Percentiles rank a stretch among this genome's conserved stretches.
These are phyloP conservation scores for Dynastes tityus DNA, from an alignment of 2,888 invertebrate genomes.

Conservation along the genomic window DNA sequence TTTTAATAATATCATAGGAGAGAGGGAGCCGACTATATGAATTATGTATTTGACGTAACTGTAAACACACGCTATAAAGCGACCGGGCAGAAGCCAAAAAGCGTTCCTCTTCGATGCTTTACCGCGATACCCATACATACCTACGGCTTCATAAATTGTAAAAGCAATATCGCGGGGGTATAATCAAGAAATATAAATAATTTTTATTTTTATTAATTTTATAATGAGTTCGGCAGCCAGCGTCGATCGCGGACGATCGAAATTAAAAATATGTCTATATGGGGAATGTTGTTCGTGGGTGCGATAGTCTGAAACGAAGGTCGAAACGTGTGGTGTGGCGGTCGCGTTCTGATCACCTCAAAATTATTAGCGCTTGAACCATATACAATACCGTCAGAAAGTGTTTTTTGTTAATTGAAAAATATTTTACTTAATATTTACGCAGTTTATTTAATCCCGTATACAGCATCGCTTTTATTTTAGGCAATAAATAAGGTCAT, in stretches of 20 bases:
- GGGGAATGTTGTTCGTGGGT: constrained; percentile 19
- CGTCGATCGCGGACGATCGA: neutral
- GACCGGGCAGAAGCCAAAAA: neutral
- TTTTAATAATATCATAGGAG: neutral
- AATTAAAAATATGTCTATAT: constrained; percentile 31
- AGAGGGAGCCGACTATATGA: constrained; percentile 8
- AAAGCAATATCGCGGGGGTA: constrained; percentile 36
- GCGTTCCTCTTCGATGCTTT: no score
- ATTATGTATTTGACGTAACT: constrained; percentile 39
- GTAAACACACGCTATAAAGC: constrained; percentile 12
- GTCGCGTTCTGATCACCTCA: no score
- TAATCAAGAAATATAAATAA: constrained; percentile 40
- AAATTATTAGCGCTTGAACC: neutral
- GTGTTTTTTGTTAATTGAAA: neutral
- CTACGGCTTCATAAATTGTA: constrained; percentile 19
- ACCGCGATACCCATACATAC: neutral
- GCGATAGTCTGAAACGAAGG: no score
- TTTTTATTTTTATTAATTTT: constrained; percentile 39
- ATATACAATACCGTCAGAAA: neutral
- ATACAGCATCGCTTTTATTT: no score
- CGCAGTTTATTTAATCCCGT: no score
- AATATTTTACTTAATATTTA: no score
- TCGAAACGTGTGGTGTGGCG: no score
- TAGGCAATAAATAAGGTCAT: no score
- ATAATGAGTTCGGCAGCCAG: constrained; percentile 10